Base-by-base conservation (phyloP, 1,140 invertebrate species). In the Solenopsis fugax region DNA sequence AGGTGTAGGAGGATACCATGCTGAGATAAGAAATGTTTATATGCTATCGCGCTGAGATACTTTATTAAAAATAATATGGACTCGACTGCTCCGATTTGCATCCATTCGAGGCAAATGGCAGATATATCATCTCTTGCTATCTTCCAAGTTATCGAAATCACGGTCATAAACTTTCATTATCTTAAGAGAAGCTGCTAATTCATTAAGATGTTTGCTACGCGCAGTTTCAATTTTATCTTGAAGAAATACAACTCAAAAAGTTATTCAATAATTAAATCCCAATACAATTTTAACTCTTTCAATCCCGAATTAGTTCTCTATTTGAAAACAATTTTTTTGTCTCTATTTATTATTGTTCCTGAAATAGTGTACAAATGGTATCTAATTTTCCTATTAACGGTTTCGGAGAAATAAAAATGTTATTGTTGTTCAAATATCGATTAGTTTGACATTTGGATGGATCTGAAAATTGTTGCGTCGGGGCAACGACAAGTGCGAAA, bases 31-130 rank as follows among this genome's bases (percentile, higher is more conserved):
- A 87, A 78, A 88, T 93, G 85, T 92, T 93, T 91, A 93, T 93
- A 89, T 85, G 87, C 85, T 77, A 88, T 48, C n/a, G 48, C 24
- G 34, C n/a, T 73, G 54, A 73, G 41, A 73, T 86, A 90, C 90
- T 93, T 92, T 92, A 93, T 93, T 92, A 91, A 93, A 94, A 93
- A 92, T 92, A 93, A 93, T 88, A 90, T 62, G n/a, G 48, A 48
- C 16, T 71, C 60, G 62, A 52, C n/a, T 71, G 78, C 16, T 37
- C 12, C 52, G 52, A 41, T 52, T 37, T 64, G 62, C 41, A 24
- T 80, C 7, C 29, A 10, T 37, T 65, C 41, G 24, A 58, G 54
- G 7, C 21, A 41, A 37, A 54, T 13, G 16, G 41, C 7, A 9
- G 12, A 37, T 34, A 58, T 12, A 48, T 21, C 24, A 34, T 13